Evolutionary conservation across 2,797 vertebrate genomes (phyloP).

Genomic region (Hippopotamyrus pictus): DNA sequence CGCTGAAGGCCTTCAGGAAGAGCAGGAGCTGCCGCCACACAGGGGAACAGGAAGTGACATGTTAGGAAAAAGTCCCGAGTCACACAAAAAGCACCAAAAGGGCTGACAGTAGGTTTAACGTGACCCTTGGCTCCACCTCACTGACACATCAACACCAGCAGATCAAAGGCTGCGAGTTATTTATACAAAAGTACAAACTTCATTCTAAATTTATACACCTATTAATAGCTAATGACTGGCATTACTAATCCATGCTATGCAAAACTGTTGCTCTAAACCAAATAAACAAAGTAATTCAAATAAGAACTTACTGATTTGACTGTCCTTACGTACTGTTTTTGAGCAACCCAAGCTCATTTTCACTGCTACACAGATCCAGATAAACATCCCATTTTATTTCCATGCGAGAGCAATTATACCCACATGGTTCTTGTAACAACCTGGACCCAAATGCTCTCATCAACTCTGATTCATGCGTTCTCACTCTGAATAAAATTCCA

Average conservation of each 20-base stretch:
- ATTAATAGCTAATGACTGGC: background rate
- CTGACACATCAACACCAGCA: background rate
- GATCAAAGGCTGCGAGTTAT: background rate
- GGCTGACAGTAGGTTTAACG: background rate
- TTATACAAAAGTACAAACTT: background rate
- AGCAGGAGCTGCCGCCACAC: conserved; percentile 69
- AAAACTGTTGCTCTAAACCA: background rate
- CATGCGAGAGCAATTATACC: background rate
- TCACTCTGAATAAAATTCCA: background rate
- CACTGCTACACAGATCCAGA: background rate
- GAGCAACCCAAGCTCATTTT: background rate
- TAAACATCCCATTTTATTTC: background rate
- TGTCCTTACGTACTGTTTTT: background rate
- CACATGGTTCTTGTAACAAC: background rate
- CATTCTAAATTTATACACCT: background rate
- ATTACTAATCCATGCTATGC: background rate
- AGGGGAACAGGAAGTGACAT: background rate
- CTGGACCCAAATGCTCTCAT: background rate
- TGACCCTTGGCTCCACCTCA: background rate
- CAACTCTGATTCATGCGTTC: background rate
- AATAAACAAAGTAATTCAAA: background rate
- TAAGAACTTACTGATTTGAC: background rate
- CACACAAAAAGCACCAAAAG: background rate
- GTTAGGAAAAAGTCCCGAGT: too few relatives aligned
- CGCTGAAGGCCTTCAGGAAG: conserved; percentile 86